Conservation (phyloP, 2,113 vertebrate genomes). For the Dasyornis broadbenti region DNA sequence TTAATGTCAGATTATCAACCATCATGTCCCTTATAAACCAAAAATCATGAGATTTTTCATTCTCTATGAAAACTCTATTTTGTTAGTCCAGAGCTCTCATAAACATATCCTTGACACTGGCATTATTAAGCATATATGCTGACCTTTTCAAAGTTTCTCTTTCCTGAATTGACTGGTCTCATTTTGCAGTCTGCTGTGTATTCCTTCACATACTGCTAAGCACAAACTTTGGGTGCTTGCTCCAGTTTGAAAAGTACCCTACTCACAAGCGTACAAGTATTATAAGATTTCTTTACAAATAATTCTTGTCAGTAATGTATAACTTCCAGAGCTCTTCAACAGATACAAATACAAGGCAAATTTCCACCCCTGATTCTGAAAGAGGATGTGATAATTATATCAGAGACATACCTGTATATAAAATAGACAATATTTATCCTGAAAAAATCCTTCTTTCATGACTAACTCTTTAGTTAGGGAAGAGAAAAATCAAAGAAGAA, state of each 20-base stretch:
- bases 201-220: neutral
- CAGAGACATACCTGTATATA: neutral
- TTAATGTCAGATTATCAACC: neutral
- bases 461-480: neutral
- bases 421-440: neutral
- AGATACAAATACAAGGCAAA: neutral
- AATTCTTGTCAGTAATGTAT: neutral
- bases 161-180: neutral
- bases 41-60: neutral
- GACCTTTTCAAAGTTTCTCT: neutral
- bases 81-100: neutral
- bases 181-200: neutral
- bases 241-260: neutral
- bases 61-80: neutral
- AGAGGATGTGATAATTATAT: neutral
- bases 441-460: neutral
- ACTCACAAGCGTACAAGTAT: fast-evolving
- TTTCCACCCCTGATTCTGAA: neutral
- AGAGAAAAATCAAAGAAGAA: neutral
- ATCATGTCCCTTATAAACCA: neutral
- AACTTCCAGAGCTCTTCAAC: neutral
- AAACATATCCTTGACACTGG: neutral
- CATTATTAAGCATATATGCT: neutral
- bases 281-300: neutral
- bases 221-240: neutral